A percentile compares a stretch with the other conserved stretches of the same genome.
Conservation (phyloP, 2,797 vertebrate species). For the Platalea minor region DNA sequence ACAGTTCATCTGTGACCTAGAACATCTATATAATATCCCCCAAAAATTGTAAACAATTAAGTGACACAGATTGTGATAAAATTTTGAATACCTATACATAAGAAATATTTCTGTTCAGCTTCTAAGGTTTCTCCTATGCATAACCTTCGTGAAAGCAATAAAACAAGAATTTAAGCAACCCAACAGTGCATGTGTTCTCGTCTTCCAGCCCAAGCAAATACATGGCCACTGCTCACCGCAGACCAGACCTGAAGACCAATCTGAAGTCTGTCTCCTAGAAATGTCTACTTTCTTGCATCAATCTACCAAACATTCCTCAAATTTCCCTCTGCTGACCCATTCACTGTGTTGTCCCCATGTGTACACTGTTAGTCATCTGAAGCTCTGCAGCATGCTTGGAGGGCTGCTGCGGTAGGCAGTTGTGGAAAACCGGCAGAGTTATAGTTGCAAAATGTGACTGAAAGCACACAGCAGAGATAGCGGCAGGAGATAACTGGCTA, state of each 20-base stretch:
- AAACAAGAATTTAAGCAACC: neutral
- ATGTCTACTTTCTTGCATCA: neutral
- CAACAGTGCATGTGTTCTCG: neutral
- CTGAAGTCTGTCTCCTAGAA: neutral
- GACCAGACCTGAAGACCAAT: neutral
- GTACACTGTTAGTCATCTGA: neutral
- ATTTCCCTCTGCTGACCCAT: neutral
- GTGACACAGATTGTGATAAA: neutral
- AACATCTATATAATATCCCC: neutral
- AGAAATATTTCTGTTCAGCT: neutral
- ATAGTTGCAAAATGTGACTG: neutral
- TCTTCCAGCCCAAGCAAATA: neutral
- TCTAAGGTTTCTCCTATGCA: neutral
- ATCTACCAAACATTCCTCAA: neutral
- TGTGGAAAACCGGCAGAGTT: neutral
- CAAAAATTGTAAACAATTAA: neutral
- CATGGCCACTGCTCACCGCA: neutral
- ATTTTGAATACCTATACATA: neutral
- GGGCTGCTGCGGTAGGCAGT: neutral
- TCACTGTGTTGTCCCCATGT: fast-evolving
- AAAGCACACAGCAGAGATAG: fast-evolving
- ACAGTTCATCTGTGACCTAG: neutral
- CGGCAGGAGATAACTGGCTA: neutral
- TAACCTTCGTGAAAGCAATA: neutral
- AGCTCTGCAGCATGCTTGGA: neutral